These are phyloP conservation scores for Cryptoblepharus egeriae DNA, from an alignment of 2,797 vertebrate genomes.

Conservation along the genomic window DNA sequence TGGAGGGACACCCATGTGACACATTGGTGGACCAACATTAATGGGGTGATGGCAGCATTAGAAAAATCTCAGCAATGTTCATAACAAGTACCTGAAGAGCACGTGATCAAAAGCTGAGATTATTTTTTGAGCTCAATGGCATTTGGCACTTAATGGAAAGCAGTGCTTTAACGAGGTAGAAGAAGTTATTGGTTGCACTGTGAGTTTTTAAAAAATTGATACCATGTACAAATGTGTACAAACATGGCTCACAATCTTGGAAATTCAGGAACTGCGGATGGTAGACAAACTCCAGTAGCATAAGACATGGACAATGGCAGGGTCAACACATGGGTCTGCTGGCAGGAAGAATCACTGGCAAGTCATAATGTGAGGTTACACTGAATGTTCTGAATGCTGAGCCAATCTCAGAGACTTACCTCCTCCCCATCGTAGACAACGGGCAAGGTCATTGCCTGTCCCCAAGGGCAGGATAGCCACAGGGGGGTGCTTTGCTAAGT, in stretches of 20 bases:
- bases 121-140: neutral
- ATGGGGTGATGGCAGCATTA: neutral
- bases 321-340: neutral
- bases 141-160: neutral
- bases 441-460: constrained; percentile 93
- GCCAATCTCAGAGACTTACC: constrained; percentile 76
- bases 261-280: neutral
- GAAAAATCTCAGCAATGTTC: neutral
- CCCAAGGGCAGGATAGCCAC: constrained; percentile 93
- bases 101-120: neutral
- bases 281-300: neutral
- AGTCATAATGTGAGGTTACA: constrained; percentile 8
- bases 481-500: constrained; percentile 84
- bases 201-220: neutral
- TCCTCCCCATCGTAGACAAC: constrained; percentile 96
- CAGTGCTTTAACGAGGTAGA: too few species aligned
- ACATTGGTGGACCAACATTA: neutral
- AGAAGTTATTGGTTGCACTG: neutral
- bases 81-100: neutral
- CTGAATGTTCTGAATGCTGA: neutral
- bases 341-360: constrained; percentile 20
- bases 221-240: neutral
- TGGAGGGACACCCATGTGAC: too few species aligned
- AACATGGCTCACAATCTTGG: neutral
- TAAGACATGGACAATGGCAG: neutral